phyloP scores from a whole-genome alignment of 2,797 vertebrate species.

The Spatula versicolor region DNA sequence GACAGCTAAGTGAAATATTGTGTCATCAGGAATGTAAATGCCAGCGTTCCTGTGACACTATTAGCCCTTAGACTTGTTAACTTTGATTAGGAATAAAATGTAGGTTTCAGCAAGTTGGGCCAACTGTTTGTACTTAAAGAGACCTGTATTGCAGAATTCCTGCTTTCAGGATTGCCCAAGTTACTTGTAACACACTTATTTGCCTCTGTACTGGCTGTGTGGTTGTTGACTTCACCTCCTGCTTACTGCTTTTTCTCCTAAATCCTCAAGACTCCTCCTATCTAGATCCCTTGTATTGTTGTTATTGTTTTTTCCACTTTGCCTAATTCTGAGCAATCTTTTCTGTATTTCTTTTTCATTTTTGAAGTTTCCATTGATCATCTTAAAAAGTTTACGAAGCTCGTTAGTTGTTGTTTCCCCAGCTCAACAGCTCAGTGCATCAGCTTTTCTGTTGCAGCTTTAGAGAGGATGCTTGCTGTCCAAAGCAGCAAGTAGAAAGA shows the following conservation, averaged over 20 bases:
- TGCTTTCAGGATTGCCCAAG: not conserved
- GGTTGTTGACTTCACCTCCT: not conserved
- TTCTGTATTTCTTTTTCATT: not conserved
- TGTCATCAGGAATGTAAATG: not conserved
- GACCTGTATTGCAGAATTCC: not conserved
- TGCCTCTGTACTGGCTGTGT: not conserved
- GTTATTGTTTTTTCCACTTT: not conserved
- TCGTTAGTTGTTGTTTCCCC: conserved; percentile 14
- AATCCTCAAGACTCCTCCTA: not conserved
- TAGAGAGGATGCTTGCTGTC: not conserved
- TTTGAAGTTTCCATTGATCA: not conserved
- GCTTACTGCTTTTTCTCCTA: not conserved
- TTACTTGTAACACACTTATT: not conserved
- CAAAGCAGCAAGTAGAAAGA: not conserved
- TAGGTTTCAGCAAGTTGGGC: not conserved
- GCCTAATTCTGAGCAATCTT: not conserved
- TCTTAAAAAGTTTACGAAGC: conserved; percentile 9
- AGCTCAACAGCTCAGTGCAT: not conserved
- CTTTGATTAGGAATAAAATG: not conserved
- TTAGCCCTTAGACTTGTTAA: not conserved
- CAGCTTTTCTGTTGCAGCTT: not conserved
- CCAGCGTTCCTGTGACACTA: not conserved
- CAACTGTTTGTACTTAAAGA: not conserved
- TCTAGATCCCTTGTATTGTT: not conserved
- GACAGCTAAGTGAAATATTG: not conserved